phyloP scores from a whole-genome alignment of 1,140 invertebrate species.

The Diachasma alloeum region DNA sequence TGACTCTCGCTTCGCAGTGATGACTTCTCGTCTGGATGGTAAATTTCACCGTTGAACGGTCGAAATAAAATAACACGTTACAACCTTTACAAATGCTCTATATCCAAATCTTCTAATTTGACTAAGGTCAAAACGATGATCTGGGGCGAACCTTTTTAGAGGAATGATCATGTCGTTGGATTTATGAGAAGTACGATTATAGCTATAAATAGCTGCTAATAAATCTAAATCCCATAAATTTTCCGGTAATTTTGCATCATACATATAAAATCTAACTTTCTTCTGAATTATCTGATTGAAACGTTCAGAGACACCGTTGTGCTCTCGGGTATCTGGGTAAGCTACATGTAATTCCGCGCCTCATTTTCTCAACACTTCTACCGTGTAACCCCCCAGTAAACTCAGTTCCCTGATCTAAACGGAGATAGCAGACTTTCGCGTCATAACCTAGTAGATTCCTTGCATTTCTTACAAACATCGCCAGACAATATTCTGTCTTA shows the following conservation, averaged over 20 bases:
- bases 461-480: conserved; percentile 21
- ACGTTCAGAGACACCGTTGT: not conserved
- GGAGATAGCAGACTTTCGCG: conserved; percentile 18
- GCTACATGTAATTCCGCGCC: not conserved
- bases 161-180: not conserved
- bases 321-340: not conserved
- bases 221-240: not conserved
- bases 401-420: not conserved
- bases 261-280: not conserved
- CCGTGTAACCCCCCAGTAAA: not conserved
- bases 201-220: not conserved
- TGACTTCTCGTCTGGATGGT: too few species aligned
- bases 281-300: not conserved
- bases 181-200: not conserved
- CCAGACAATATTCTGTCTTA: conserved; percentile 24
- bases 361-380: not conserved
- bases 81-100: too few species aligned
- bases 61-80: too few species aligned
- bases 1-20: too few species aligned
- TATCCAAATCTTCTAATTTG: not conserved
- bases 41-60: too few species aligned
- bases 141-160: too few species aligned
- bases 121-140: conserved; percentile 18
- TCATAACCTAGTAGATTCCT: conserved; percentile 29
- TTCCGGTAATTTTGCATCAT: not conserved